These are phyloP conservation scores for Drosophila melanogaster DNA, from an alignment of 1,140 invertebrate genomes.

Conservation along the genomic window DNA sequence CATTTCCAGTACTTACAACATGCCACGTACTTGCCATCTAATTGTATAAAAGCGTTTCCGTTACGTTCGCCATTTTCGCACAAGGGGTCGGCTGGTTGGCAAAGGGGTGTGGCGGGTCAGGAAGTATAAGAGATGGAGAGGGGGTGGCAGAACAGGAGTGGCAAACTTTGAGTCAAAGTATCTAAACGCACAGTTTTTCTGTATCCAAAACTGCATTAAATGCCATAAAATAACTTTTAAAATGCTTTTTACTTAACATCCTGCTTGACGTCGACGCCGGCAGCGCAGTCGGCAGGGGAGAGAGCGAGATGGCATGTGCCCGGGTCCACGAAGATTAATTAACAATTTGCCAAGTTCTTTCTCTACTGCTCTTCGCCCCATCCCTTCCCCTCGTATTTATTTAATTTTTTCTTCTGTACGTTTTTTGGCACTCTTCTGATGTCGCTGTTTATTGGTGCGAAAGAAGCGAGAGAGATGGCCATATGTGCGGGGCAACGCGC, in stretches of 20 bases:
- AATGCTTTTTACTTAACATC: slow-evolving; percentile 84
- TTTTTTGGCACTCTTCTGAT: slow-evolving; percentile 67
- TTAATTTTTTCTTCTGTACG: slow-evolving; percentile 18
- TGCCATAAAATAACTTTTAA: slow-evolving; percentile 84
- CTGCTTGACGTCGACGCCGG: slow-evolving; percentile 38
- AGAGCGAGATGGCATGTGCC: slow-evolving; percentile 6
- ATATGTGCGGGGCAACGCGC: slow-evolving; percentile 18
- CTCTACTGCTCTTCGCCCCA: neutral
- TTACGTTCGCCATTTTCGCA: slow-evolving; percentile 78
- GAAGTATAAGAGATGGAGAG: neutral
- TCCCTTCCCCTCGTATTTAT: slow-evolving; percentile 9
- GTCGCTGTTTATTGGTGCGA: slow-evolving; percentile 78
- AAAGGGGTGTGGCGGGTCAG: neutral
- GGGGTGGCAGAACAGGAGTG: slow-evolving; percentile 2
- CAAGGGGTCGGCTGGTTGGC: slow-evolving; percentile 4
- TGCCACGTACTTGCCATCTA: slow-evolving; percentile 72
- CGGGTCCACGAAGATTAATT: slow-evolving; percentile 74
- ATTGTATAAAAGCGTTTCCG: slow-evolving; percentile 82
- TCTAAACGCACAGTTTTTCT: slow-evolving; percentile 82
- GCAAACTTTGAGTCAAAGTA: slow-evolving; percentile 77
- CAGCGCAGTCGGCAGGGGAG: slow-evolving; percentile 17
- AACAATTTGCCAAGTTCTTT: slow-evolving; percentile 64
- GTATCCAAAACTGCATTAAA: slow-evolving; percentile 84
- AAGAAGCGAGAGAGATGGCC: slow-evolving; percentile 61
- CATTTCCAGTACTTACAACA: slow-evolving; percentile 32